A percentile compares a stretch with the other conserved stretches of the same genome.
These are phyloP conservation scores for Gorsachius magnificus DNA, from an alignment of 2,797 vertebrate species.

Conservation along the genomic window DNA sequence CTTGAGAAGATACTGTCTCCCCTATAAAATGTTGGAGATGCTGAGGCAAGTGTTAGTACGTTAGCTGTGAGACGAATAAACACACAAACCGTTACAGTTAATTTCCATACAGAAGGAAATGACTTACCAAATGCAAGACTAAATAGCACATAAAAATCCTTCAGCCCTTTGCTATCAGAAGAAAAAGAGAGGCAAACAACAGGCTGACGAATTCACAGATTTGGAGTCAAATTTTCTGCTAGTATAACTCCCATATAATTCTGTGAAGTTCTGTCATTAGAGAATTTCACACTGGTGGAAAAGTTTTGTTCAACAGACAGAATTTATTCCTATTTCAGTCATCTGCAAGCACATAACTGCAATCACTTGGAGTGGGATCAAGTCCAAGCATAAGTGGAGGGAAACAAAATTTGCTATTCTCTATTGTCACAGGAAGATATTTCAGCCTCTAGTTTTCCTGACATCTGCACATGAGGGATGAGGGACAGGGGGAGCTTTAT, in stretches of 20 bases:
- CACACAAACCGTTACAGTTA: not conserved
- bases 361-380: conserved; percentile 11
- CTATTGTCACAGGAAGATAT: not conserved
- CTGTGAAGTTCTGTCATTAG: not conserved
- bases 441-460: not conserved
- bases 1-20: not conserved
- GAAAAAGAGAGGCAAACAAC: not conserved
- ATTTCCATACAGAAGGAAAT: conserved; percentile 13
- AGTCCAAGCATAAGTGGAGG: not conserved
- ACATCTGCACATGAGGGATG: not conserved
- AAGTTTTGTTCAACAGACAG: conserved; percentile 12
- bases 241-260: not conserved
- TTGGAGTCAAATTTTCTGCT: not conserved
- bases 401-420: not conserved
- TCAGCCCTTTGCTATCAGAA: not conserved
- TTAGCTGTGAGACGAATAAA: not conserved
- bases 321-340: conserved; percentile 35
- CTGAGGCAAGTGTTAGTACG: not conserved
- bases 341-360: not conserved
- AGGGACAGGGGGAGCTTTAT: not conserved
- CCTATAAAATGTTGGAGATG: not conserved
- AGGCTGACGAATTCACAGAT: not conserved
- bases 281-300: conserved; percentile 17
- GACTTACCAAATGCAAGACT: not conserved
- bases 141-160: conserved; percentile 2